A percentile compares a stretch with the other conserved stretches of the same genome.
Evolutionary conservation across 2,888 invertebrate species (phyloP).

Genomic region (Drosophila atripex): DNA sequence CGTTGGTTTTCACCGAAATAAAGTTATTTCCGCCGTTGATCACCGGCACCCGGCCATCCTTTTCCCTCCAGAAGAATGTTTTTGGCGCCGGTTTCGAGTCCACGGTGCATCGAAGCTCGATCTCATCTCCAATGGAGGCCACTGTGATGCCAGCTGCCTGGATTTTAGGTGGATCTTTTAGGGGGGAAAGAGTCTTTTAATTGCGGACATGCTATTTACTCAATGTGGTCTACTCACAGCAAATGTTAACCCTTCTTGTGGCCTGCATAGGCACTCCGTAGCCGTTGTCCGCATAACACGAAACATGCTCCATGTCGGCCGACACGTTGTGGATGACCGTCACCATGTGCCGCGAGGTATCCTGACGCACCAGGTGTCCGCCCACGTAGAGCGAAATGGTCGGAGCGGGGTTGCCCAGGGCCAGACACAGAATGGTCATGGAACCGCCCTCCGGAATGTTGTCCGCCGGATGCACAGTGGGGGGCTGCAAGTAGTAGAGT

Average conservation of each 20-base stretch:
- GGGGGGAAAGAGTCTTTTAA: conserved; percentile 28
- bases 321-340: conserved; percentile 94
- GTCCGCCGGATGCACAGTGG: conserved; percentile 92
- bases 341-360: conserved; percentile 93
- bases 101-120: conserved; percentile 90
- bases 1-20: conserved; percentile 86
- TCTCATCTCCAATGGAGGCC: conserved; percentile 90
- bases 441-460: conserved; percentile 93
- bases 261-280: conserved; percentile 95
- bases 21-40: conserved; percentile 91
- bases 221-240: conserved; percentile 87
- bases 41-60: conserved; percentile 89
- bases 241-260: conserved; percentile 91
- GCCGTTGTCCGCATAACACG: conserved; percentile 94
- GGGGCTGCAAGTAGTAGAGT: conserved; percentile 86
- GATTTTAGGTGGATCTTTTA: conserved; percentile 89
- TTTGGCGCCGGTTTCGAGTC: conserved; percentile 92
- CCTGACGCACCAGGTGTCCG: conserved; percentile 91
- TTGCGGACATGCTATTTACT: conserved; percentile 9
- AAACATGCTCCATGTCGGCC: conserved; percentile 92
- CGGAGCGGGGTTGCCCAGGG: conserved; percentile 93
- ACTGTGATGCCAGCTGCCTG: conserved; percentile 91
- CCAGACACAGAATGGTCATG: conserved; percentile 93
- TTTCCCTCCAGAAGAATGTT: conserved; percentile 92
- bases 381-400: conserved; percentile 91